A percentile compares a stretch with the other conserved stretches of the same genome.
These are phyloP conservation scores for Condylura cristata DNA, from an alignment of 2,113 vertebrate species.

Conservation along the genomic window DNA sequence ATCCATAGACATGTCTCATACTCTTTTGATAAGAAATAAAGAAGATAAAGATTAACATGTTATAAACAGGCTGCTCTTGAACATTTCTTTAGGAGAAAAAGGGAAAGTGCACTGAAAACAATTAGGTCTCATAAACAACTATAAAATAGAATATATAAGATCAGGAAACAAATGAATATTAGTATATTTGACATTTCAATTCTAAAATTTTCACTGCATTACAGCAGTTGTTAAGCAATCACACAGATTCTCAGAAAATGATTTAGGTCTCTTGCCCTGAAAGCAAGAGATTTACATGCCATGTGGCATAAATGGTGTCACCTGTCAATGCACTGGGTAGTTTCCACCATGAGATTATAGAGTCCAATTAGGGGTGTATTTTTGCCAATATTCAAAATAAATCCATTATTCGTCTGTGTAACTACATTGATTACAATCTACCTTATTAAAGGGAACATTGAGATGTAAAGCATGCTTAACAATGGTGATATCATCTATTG, in stretches of 20 bases:
- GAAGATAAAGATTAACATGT: constrained; percentile 64
- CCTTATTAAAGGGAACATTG: background rate
- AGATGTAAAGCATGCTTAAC: background rate
- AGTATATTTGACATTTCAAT: background rate
- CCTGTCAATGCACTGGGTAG: background rate
- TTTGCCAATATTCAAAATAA: constrained; percentile 18
- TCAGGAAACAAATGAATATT: background rate
- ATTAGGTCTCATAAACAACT: background rate
- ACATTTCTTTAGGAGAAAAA: constrained; percentile 19
- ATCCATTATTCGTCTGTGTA: background rate
- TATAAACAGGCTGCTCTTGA: constrained; percentile 29
- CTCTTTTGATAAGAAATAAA: constrained; percentile 72
- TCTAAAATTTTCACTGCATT: background rate
- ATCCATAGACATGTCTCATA: constrained; percentile 59
- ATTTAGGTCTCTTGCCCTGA: background rate
- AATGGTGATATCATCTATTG: background rate
- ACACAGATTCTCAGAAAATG: background rate
- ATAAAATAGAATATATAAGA: background rate
- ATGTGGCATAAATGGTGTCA: background rate
- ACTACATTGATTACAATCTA: background rate
- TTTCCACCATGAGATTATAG: background rate
- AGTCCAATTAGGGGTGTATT: background rate
- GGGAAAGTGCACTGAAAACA: constrained; percentile 50
- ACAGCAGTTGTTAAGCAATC: background rate
- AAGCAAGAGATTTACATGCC: background rate